Evolutionary conservation across 2,797 vertebrate species (phyloP).

Genomic region (Trachops cirrhosus): DNA sequence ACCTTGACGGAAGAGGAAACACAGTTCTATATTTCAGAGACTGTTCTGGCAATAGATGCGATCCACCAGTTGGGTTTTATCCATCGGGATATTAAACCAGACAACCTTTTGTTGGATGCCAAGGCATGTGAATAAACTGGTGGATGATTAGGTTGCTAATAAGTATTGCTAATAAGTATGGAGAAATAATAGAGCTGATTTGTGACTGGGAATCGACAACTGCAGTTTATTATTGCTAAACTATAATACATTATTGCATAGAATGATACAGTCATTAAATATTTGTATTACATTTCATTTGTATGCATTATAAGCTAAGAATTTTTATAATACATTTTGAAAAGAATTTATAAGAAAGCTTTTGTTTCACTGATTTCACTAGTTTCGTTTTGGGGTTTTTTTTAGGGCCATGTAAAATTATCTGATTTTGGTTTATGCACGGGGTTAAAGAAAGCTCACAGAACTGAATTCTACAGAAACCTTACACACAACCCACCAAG

Average conservation of each 20-base stretch:
- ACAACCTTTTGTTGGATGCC: constrained; percentile 96
- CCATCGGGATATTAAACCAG: constrained; percentile 98
- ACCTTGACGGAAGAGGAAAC: constrained; percentile 97
- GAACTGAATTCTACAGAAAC: constrained; percentile 98
- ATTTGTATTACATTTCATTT: constrained; percentile 12
- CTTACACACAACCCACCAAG: constrained; percentile 97
- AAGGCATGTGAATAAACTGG: constrained; percentile 84
- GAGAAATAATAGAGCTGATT: not conserved
- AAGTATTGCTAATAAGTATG: not conserved
- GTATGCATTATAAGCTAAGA: not conserved
- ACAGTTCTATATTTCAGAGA: constrained; percentile 99
- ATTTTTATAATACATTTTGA: not conserved
- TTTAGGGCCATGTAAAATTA: constrained; percentile 96
- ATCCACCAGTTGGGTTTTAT: constrained; percentile 99
- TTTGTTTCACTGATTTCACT: constrained; percentile 45
- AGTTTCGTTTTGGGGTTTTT: not conserved
- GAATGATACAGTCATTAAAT: not conserved
- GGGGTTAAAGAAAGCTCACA: constrained; percentile 97
- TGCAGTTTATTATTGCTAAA: not conserved
- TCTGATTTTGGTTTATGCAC: constrained; percentile 99
- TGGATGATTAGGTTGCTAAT: not conserved
- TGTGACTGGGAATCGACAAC: not conserved
- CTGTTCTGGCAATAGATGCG: constrained; percentile 96
- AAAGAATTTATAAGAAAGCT: constrained; percentile 20
- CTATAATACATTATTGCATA: not conserved